Evolutionary conservation across 2,797 vertebrate genomes (phyloP), one percentile per base, ranked within the genome.

Genomic region (Carapus acus): DNA sequence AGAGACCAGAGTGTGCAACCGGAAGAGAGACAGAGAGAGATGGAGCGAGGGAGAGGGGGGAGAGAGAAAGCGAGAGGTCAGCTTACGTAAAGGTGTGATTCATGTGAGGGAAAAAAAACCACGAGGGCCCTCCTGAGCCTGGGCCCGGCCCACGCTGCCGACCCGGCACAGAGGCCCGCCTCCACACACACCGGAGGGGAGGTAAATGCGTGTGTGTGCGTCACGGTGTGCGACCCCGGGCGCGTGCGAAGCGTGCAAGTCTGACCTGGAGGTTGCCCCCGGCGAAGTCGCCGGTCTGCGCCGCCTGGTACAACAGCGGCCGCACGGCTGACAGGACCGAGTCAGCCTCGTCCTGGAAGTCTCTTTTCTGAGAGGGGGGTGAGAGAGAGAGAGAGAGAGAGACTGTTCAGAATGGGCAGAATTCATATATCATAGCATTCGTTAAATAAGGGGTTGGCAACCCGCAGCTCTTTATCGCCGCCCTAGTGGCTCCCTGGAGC

Each of bases 301-400:
- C 54, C 19, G 70, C 62, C 29, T 71, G 43, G 6, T 78, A 77
- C 33, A 76, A 42, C 7, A 85, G 34, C 44, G 71, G 57, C 59
- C 66, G 73, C 1, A 90, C 48, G 12, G 65, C 59, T 16, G 67
- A 56, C 40, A 78, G 41, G 17, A 87, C 45, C 2, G 82, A 72
- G 9, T 63, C 24, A 9, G 75, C 69, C 51, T 88, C 76, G 58
- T 87, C 79, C 70, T 69, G 83, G 40, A 86, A 81, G 63, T 92
- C 89, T 16, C 58, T 73, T 74, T 86, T 88, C 93, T 96, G 70
- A 21, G 63, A 69, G n/a, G n/a, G n/a, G n/a, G n/a, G n/a, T n/a
- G n/a, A n/a, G n/a, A n/a, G n/a, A n/a, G 15, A 16, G 24, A 23
- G 3, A 56, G 48, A 48, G 4, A 60, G 16, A 13, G 44, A 42